phyloP scores from a whole-genome alignment of 2,888 invertebrate genomes.

The Ormyrus pomaceus region DNA sequence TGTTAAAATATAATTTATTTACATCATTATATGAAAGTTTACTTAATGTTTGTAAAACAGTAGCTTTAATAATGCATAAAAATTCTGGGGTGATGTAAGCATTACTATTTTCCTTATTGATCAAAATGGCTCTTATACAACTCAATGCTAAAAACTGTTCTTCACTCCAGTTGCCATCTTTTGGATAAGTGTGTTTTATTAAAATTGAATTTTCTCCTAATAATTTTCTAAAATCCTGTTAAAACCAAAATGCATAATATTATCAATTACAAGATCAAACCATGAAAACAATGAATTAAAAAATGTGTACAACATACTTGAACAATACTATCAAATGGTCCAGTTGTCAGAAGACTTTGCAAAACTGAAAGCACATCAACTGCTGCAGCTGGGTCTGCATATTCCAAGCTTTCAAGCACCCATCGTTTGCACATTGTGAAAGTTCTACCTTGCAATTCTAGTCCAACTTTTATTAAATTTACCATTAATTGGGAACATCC shows the following conservation, averaged over 20 bases:
- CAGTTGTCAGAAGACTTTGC: slow-evolving; percentile 62
- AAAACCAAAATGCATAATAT: slow-evolving; percentile 32
- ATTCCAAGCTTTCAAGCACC: slow-evolving; percentile 65
- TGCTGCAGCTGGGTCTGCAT: slow-evolving; percentile 57
- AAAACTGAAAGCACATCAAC: slow-evolving; percentile 62
- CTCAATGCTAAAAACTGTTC: slow-evolving; percentile 64
- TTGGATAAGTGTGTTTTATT: slow-evolving; percentile 59
- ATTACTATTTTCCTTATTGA: slow-evolving; percentile 59
- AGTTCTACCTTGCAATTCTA: slow-evolving; percentile 62
- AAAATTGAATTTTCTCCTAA: slow-evolving; percentile 63
- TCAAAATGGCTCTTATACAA: slow-evolving; percentile 68
- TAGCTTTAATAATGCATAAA: slow-evolving; percentile 61
- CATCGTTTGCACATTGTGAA: slow-evolving; percentile 64
- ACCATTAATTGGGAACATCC: slow-evolving; percentile 65
- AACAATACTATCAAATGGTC: slow-evolving; percentile 61
- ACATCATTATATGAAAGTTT: slow-evolving; percentile 46
- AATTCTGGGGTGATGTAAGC: slow-evolving; percentile 60
- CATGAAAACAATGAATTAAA: not conserved
- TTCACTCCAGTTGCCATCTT: slow-evolving; percentile 63
- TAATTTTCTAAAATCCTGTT: slow-evolving; percentile 64
- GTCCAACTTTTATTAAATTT: slow-evolving; percentile 63
- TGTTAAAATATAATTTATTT: slow-evolving; percentile 46
- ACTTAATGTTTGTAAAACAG: slow-evolving; percentile 54
- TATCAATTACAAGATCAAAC: no score
- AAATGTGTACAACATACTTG: slow-evolving; percentile 58